A percentile compares a stretch with the other conserved stretches of the same genome.
These are phyloP conservation scores for Ips typographus DNA, from an alignment of 1,140 invertebrate species.

Conservation along the genomic window DNA sequence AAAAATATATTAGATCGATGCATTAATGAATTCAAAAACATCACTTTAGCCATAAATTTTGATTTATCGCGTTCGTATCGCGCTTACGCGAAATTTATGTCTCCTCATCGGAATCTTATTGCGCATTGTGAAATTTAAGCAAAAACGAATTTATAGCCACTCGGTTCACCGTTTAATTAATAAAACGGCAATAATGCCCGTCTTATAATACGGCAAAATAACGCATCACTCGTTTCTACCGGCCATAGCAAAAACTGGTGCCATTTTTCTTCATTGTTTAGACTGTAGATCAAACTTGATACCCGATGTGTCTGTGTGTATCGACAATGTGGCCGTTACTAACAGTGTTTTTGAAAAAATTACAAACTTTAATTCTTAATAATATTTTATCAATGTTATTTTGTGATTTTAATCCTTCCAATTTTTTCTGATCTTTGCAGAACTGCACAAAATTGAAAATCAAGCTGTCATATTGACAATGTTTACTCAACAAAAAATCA, in stretches of 20 bases:
- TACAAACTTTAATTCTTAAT: too few species aligned
- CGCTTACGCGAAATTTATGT: slow-evolving; percentile 16
- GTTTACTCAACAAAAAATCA: too few species aligned
- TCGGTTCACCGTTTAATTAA: slow-evolving; percentile 19
- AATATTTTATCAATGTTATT: too few species aligned
- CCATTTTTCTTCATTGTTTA: slow-evolving; percentile 33
- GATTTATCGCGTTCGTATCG: slow-evolving; percentile 12
- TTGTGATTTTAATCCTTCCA: too few species aligned
- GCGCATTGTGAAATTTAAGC: slow-evolving; percentile 25
- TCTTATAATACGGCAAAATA: slow-evolving; percentile 19
- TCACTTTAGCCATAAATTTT: slow-evolving; percentile 7
- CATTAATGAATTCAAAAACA: neutral
- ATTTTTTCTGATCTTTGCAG: too few species aligned
- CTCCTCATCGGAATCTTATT: slow-evolving; percentile 19
- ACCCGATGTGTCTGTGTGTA: slow-evolving; percentile 11
- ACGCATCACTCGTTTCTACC: slow-evolving; percentile 8
- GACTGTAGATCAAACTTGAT: slow-evolving; percentile 16
- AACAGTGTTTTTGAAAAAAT: too few species aligned
- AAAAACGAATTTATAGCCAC: slow-evolving; percentile 24
- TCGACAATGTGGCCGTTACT: neutral
- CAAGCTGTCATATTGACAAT: too few species aligned
- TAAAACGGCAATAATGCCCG: slow-evolving; percentile 22
- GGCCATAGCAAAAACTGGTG: slow-evolving; percentile 13
- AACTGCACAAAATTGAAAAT: too few species aligned
- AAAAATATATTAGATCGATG: too few species aligned